phyloP scores from a whole-genome alignment of 2,797 vertebrate genomes.

The Threskiornis aethiopicus region DNA sequence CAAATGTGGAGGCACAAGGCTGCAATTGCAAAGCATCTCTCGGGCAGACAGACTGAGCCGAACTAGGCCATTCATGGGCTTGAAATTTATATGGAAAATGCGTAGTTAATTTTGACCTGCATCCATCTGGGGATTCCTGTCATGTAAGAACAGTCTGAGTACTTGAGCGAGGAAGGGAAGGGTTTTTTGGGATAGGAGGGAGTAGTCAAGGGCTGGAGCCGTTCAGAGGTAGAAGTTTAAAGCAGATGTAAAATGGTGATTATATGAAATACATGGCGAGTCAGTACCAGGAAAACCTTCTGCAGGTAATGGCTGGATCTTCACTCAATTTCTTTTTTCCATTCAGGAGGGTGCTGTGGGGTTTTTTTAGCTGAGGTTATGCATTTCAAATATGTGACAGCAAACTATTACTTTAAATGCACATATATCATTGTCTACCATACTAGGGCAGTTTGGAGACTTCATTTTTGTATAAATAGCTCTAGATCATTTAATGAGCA shows the following conservation, averaged over 20 bases:
- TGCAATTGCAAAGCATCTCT: not conserved
- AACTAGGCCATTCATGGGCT: not conserved
- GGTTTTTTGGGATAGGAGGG: accelerated
- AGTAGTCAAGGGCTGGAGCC: not conserved
- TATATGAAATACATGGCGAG: accelerated
- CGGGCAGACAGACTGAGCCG: not conserved
- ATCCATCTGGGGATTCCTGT: not conserved
- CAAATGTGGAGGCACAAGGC: not conserved
- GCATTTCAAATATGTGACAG: not conserved
- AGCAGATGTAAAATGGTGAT: not conserved
- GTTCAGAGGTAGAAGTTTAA: not conserved
- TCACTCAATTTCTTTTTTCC: not conserved
- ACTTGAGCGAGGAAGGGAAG: not conserved
- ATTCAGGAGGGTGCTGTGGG: not conserved
- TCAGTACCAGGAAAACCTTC: not conserved
- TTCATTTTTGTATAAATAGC: not conserved
- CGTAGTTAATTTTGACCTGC: not conserved
- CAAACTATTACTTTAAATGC: not conserved
- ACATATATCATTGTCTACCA: accelerated
- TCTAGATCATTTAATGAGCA: not conserved
- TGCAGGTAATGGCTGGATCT: not conserved
- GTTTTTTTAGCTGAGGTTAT: not conserved
- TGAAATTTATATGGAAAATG: not conserved
- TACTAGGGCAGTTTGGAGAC: not conserved
- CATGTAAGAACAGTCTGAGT: accelerated